Conservation (phyloP, 1,140 invertebrate genomes). For the Pogonognathellus flavescens region DNA sequence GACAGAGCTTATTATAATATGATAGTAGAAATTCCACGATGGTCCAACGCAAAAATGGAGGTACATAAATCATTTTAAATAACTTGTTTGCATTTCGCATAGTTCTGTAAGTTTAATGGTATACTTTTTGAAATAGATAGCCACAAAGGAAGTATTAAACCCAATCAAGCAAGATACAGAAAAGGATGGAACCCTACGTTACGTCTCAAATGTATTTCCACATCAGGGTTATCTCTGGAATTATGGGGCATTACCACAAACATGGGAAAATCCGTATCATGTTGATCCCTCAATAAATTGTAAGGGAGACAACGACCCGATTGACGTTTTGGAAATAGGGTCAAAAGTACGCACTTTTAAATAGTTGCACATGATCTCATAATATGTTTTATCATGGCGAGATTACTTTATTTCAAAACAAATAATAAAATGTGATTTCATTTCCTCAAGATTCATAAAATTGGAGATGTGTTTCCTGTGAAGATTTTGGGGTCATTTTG, state of each 20-base stretch:
- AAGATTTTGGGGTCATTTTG: constrained; percentile 92
- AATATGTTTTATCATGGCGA: too few species aligned
- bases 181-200: constrained; percentile 95
- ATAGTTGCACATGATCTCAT: background rate
- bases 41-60: constrained; percentile 99
- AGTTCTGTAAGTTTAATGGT: background rate
- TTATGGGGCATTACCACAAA: constrained; percentile 97
- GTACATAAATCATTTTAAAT: constrained; percentile 71
- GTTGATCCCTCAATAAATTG: constrained; percentile 89
- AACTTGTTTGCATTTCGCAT: too few species aligned
- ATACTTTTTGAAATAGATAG: constrained; percentile 76
- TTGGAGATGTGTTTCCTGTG: constrained; percentile 90
- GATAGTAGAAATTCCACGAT: constrained; percentile 98
- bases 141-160: constrained; percentile 89
- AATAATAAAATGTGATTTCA: background rate
- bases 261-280: constrained; percentile 97
- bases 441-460: constrained; percentile 76
- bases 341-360: constrained; percentile 71
- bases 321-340: constrained; percentile 99
- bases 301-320: constrained; percentile 98
- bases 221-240: constrained; percentile 99
- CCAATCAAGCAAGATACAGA: constrained; percentile 96
- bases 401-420: too few species aligned
- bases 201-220: constrained; percentile 97
- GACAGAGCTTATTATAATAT: constrained; percentile 85